Evolutionary conservation across 2,797 vertebrate species (phyloP).

Genomic region (Pantherophis vulpinus): DNA sequence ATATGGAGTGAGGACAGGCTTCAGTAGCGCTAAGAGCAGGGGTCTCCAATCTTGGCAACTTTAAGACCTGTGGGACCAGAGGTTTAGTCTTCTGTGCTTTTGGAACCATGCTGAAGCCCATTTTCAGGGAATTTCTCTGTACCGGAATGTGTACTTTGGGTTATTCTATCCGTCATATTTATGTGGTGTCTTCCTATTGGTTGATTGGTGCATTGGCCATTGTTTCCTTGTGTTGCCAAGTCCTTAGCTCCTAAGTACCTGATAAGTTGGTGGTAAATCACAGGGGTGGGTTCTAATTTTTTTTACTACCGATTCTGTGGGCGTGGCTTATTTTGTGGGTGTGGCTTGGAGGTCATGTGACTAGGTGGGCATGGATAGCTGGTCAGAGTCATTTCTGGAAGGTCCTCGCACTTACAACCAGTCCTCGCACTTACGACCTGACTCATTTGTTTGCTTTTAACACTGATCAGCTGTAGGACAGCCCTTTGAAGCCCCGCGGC

Average conservation of each 20-base stretch:
- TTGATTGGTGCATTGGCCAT: neutral
- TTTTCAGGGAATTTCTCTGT: neutral
- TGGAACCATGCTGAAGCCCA: neutral
- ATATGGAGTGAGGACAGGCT: conserved; percentile 14
- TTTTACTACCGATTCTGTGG: too few relatives aligned
- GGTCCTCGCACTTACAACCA: too few relatives aligned
- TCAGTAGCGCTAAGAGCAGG: neutral
- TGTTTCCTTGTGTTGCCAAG: neutral
- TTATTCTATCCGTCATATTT: neutral
- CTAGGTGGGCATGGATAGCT: too few relatives aligned
- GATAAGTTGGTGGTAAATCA: neutral
- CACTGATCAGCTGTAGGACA: too few relatives aligned
- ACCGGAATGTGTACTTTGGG: neutral
- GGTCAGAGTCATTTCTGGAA: too few relatives aligned
- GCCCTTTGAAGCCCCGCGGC: too few relatives aligned
- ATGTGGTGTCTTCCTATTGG: neutral
- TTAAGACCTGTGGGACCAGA: neutral
- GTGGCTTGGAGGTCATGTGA: too few relatives aligned
- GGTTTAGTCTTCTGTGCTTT: neutral
- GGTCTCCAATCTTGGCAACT: too few relatives aligned
- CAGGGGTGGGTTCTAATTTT: too few relatives aligned
- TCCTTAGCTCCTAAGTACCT: neutral
- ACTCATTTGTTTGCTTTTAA: too few relatives aligned
- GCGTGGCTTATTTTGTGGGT: too few relatives aligned
- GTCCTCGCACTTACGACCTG: too few relatives aligned